phyloP scores from a whole-genome alignment of 2,113 vertebrate genomes.

The Tachysurus fulvidraco region DNA sequence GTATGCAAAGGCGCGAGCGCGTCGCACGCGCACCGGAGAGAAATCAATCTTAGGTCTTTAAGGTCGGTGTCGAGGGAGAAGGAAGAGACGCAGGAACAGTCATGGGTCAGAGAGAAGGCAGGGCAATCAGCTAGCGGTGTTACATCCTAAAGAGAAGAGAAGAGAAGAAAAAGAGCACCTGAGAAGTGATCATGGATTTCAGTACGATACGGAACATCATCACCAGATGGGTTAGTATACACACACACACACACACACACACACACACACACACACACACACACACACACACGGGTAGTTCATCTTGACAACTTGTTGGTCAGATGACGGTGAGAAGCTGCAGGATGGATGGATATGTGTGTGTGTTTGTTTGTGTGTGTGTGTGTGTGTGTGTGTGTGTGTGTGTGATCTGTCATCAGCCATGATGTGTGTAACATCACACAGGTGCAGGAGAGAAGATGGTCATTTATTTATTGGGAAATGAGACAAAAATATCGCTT shows the following conservation, averaged over 20 bases:
- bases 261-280: neutral
- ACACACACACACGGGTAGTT: neutral
- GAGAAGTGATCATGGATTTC: conserved; percentile 78
- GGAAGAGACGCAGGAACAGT: conserved; percentile 48
- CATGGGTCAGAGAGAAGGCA: conserved; percentile 65
- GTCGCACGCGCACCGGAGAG: conserved; percentile 2
- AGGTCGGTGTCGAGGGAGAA: conserved; percentile 22
- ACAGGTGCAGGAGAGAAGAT: neutral
- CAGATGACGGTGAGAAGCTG: neutral
- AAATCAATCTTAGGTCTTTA: conserved; percentile 25
- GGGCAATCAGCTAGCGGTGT: conserved; percentile 62
- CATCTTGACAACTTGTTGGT: conserved; percentile 58
- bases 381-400: too few relatives aligned
- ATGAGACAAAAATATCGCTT: too few relatives aligned
- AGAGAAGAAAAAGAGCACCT: conserved; percentile 48
- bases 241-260: neutral
- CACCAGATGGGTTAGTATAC: conserved; percentile 87
- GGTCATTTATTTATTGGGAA: too few relatives aligned
- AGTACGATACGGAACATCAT: conserved; percentile 85
- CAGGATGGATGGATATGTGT: neutral
- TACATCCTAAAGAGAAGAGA: conserved; percentile 18
- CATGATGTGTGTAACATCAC: neutral
- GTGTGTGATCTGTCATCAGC: neutral
- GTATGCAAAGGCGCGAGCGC: conserved; percentile 10
- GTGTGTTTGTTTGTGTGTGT: too few relatives aligned